Evolutionary conservation across 2,113 vertebrate species (phyloP), one percentile per base, ranked within the genome.

Genomic region (Larimichthys polyactis): DNA sequence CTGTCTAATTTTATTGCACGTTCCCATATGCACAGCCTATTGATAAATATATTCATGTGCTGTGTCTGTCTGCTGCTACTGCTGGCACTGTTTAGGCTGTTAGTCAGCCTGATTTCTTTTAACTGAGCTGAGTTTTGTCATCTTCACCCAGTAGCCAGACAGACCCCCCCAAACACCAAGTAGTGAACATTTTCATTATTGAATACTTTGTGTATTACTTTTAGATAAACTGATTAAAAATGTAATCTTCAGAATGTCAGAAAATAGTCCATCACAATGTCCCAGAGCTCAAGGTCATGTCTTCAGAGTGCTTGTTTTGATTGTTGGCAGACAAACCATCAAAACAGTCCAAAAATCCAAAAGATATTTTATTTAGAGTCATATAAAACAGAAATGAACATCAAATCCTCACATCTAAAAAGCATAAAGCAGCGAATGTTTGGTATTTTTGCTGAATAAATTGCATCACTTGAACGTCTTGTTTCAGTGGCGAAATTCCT

Each of bases 21-120:
- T 79, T 65, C 54, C 32, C 59, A 64, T 40, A 51, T 48, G 44
- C 54, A 16, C 58, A 64, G 63, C 32, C 68, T 68, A 51, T 75
- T 88, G 81, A 89, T 86, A 69, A 71, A 79, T 87, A 81, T 85
- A 85, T 86, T 79, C 48, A 78, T 72, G 75, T 44, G 64, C 43
- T 29, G 82, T 16, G 9, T 69, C 71, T 5, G 48, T 24, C 68
- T 75, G 73, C 73, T 75, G 74, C 62, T 40, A 19, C 81, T 62
- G 75, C 68, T 40, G 36, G 36, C 36, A 40, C 65, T 58, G 60
- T 55, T 71, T 64, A 68, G 36, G 44, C 46, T 72, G 71, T 84
- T 77, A 2, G 46, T 81, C 68, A 76, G 65, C 57, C 57, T 63
- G 66, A 86, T 85, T 82, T 74, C 52, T 82, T 40, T 40, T 75